Base-by-base conservation (phyloP, 2,888 invertebrate species). In the Apamea epomidion region DNA sequence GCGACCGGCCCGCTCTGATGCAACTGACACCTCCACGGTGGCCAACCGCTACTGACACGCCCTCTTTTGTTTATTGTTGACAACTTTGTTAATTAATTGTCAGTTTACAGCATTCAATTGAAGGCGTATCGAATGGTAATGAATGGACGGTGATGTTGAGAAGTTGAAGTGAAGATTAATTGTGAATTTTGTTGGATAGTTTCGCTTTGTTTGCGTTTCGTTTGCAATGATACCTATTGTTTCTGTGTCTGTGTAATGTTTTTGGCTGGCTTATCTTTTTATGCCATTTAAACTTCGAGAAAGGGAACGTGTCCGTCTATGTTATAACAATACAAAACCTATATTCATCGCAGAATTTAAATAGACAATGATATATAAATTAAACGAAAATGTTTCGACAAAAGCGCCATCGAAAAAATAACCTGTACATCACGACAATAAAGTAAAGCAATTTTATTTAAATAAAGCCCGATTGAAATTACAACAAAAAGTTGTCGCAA, bases 41-140 rank as follows among this genome's bases (percentile, higher is more conserved):
- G 87, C 92, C 90, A 91, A 91, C 88, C 90, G 92, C 90, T 90
- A 89, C 92, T 89, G 92, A 83, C 92, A 94, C 95, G 91, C 95
- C 95, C 94, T 91, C 94, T 94, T 95, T 95, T 95, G 95, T 95
- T 95, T 95, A 95, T 94, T 91, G 92, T 92, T 90, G 90, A 93
- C 93, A 92, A 93, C 90, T 93, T 93, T 91, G 92, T 92, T 93
- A 93, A 95, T 94, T 94, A 93, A 93, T 94, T 92, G 92, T 89
- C 90, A 88, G 90, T 90, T 91, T 87, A 86, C 76, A 76, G 80
- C 83, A 69, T 87, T 82, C 80, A 80, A 87, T 90, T 87, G 83
- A 88, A 90, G 82, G 81, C 80, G 81, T 82, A 85, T 88, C 82
- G 85, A 85, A 82, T 64, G 60, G 25, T 81, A 74, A 80, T 85